These are phyloP conservation scores for Ctenomys sociabilis DNA, from an alignment of 2,113 vertebrate genomes.

Conservation along the genomic window DNA sequence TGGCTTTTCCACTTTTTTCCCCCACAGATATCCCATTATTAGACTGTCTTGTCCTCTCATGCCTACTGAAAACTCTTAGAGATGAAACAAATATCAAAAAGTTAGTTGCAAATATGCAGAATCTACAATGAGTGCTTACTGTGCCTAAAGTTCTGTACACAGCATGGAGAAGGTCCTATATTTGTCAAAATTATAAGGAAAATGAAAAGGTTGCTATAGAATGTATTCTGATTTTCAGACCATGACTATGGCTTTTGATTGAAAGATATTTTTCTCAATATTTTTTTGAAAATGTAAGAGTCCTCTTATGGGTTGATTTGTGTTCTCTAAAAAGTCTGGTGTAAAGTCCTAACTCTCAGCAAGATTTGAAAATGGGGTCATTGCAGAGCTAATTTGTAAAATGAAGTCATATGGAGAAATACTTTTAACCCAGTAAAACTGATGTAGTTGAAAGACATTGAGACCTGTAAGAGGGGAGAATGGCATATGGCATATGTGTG, in stretches of 20 bases:
- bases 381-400: not conserved
- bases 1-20: not conserved
- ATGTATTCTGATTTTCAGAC: not conserved
- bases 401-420: not conserved
- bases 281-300: not conserved
- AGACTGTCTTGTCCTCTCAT: not conserved
- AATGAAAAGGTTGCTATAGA: not conserved
- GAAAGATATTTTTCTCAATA: not conserved
- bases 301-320: fast-evolving
- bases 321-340: not conserved
- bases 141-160: fast-evolving
- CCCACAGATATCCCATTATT: not conserved
- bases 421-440: not conserved
- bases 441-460: not conserved
- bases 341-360: not conserved
- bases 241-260: not conserved
- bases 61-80: slow-evolving; percentile 12
- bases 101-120: not conserved
- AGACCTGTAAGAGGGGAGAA: not conserved
- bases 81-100: not conserved
- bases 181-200: not conserved
- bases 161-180: not conserved
- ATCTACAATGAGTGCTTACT: fast-evolving
- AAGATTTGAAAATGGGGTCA: not conserved
- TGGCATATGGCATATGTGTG: fast-evolving